These are phyloP conservation scores for Paracentrotus lividus DNA, from an alignment of 53 echinoderm and acorn worm genomes.

Conservation along the genomic window DNA sequence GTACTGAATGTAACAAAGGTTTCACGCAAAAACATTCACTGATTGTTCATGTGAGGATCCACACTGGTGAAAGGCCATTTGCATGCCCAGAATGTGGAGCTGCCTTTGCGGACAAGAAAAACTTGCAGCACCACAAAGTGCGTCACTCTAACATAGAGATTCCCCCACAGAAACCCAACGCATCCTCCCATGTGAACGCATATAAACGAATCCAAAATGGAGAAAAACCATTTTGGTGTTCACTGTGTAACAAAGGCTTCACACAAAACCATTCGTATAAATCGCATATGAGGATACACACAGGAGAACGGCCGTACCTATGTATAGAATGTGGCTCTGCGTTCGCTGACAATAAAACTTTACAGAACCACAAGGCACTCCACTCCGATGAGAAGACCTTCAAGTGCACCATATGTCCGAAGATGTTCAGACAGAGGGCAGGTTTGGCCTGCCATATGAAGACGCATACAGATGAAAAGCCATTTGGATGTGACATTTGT, in stretches of 20 bases:
- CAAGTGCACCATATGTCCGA: neutral
- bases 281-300: slow-evolving; percentile 10
- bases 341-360: slow-evolving; percentile 19
- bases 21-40: neutral
- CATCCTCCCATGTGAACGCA: neutral
- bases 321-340: slow-evolving; percentile 35
- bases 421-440: slow-evolving; percentile 35
- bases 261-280: slow-evolving; percentile 2
- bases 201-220: neutral
- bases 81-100: neutral
- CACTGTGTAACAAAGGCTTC: slow-evolving; percentile 28
- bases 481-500: neutral
- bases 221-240: slow-evolving; percentile 12
- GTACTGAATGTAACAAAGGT: neutral
- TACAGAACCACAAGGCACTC: slow-evolving; percentile 37
- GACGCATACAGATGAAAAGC: slow-evolving; percentile 22
- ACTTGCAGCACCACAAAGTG: neutral
- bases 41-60: neutral
- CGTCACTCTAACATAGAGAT: neutral
- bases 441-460: slow-evolving; percentile 49
- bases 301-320: slow-evolving; percentile 26
- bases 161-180: neutral
- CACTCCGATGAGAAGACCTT: slow-evolving; percentile 37
- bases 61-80: neutral
- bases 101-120: neutral